Percentiles rank a stretch among this genome's conserved stretches.
phyloP scores from a whole-genome alignment of 35 echinoderm and acorn worm genomes.

The Heliocidaris erythrogramma region DNA sequence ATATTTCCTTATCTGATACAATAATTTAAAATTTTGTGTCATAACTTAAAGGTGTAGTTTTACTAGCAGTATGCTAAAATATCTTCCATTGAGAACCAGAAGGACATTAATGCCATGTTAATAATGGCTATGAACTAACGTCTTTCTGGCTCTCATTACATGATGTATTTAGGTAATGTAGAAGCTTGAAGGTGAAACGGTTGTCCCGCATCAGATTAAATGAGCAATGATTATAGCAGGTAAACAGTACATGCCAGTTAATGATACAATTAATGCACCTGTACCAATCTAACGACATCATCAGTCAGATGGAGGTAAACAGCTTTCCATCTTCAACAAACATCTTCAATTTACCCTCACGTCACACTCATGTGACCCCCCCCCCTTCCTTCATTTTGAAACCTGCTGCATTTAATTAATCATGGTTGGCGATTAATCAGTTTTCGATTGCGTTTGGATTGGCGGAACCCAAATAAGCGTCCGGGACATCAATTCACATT shows the following conservation, averaged over 20 bases:
- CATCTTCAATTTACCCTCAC: neutral
- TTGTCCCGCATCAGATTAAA: neutral
- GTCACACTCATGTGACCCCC: neutral
- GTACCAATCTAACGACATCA: slow-evolving; percentile 5
- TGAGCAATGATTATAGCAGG: neutral
- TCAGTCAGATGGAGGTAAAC: neutral
- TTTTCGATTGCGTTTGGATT: slow-evolving; percentile 3
- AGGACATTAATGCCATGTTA: too few species aligned
- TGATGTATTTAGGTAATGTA: neutral
- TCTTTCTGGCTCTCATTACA: neutral
- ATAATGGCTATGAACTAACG: neutral
- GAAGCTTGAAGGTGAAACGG: neutral
- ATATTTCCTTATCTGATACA: too few species aligned
- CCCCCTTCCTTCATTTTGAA: neutral
- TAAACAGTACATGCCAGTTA: neutral
- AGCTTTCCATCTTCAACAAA: neutral
- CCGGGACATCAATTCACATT: slow-evolving; percentile 8
- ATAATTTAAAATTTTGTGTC: too few species aligned
- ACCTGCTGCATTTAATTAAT: slow-evolving; percentile 13
- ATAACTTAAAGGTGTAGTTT: too few species aligned
- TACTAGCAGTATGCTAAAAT: too few species aligned
- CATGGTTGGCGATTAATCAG: neutral
- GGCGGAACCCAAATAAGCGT: neutral
- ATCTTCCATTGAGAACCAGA: too few species aligned
- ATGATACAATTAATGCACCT: neutral